Conservation (phyloP, 35 echinoderm and acorn worm species). For the Diadema setosum region DNA sequence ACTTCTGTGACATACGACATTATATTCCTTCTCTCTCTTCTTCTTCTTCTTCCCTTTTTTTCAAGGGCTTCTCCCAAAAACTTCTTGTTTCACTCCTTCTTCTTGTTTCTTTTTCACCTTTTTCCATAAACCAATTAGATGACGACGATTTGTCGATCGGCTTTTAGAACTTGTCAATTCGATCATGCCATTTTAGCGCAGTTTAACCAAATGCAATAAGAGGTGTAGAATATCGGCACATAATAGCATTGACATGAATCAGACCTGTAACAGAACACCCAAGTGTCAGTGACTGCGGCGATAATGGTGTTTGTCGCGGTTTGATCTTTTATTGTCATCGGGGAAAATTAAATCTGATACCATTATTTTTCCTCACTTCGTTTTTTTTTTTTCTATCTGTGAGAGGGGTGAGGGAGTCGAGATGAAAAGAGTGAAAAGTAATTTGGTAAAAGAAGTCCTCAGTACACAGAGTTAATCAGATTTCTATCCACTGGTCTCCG, state of each 20-base stretch:
- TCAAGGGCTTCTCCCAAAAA: background rate
- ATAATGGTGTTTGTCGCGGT: slow-evolving; percentile 14
- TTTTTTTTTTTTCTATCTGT: no score
- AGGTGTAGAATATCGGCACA: slow-evolving; percentile 14
- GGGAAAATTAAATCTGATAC: slow-evolving; percentile 27
- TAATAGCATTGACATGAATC: slow-evolving; percentile 22
- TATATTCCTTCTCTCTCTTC: background rate
- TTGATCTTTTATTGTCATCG: slow-evolving; percentile 33
- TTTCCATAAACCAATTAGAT: slow-evolving; percentile 13
- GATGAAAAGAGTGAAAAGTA: background rate
- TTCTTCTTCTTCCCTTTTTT: background rate
- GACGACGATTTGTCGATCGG: slow-evolving; percentile 22
- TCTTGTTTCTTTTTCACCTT: background rate
- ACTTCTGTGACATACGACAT: background rate
- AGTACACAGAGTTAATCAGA: background rate
- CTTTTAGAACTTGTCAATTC: slow-evolving; percentile 9
- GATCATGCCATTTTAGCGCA: slow-evolving; percentile 18
- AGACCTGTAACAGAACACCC: background rate
- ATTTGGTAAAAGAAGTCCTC: slow-evolving; percentile 20
- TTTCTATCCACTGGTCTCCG: background rate
- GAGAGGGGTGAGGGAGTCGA: background rate
- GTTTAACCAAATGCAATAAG: slow-evolving; percentile 30
- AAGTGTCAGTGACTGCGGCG: background rate
- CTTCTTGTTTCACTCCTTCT: background rate
- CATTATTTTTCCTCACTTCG: slow-evolving; percentile 25